Evolutionary conservation across 2,797 vertebrate species (phyloP).

Genomic region (Avahi laniger): DNA sequence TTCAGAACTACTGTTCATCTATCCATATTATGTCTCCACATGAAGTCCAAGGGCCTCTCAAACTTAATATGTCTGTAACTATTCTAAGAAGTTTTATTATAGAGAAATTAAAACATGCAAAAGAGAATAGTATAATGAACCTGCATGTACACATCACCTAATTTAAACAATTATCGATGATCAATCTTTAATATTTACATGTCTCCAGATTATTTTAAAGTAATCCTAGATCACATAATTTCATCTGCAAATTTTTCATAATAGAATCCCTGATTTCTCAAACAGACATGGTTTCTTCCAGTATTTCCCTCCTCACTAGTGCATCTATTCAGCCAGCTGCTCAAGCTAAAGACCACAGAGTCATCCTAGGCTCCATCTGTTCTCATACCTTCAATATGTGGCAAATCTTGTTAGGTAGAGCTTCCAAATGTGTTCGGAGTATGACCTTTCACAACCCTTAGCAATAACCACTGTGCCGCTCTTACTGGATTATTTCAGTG

Average conservation of each 20-base stretch:
- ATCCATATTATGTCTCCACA: neutral
- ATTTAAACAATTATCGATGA: neutral
- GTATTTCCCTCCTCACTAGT: neutral
- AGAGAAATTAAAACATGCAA: neutral
- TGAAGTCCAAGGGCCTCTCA: neutral
- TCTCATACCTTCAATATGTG: neutral
- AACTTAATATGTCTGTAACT: neutral
- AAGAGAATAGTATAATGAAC: neutral
- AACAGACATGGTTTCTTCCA: fast-evolving
- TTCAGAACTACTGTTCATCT: neutral
- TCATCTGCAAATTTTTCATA: neutral
- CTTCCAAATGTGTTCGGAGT: neutral
- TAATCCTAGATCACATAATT: neutral
- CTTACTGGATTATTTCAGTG: neutral
- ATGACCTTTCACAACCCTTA: neutral
- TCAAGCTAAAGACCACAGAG: neutral
- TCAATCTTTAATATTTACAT: neutral
- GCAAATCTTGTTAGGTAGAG: neutral
- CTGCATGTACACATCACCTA: neutral
- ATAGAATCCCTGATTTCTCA: neutral
- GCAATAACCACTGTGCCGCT: fast-evolving
- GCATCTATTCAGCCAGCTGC: neutral
- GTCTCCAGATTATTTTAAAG: neutral
- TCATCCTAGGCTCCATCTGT: neutral
- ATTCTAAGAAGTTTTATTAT: neutral